Evolutionary conservation across 2,888 invertebrate species (phyloP).

Genomic region (Rhamnusium bicolor): DNA sequence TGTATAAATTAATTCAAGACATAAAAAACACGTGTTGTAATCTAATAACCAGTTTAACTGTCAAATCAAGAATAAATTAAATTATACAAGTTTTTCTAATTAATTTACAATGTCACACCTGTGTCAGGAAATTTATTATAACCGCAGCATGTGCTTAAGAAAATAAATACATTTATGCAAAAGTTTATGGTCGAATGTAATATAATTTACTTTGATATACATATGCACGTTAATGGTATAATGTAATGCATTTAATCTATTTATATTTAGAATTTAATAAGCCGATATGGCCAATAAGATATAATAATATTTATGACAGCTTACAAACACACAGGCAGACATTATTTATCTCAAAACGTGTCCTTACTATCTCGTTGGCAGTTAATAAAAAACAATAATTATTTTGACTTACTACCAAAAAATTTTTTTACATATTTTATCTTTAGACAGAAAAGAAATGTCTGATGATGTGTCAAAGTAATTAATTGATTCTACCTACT

Average conservation of each 20-base stretch:
- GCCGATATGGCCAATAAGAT: neutral
- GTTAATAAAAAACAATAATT: neutral
- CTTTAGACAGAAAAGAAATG: too few species aligned
- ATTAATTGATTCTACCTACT: too few species aligned
- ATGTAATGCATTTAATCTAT: neutral
- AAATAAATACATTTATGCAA: constrained; percentile 2
- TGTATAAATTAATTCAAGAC: constrained; percentile 32
- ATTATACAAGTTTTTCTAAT: constrained; percentile 45
- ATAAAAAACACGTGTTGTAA: constrained; percentile 47
- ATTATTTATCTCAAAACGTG: neutral
- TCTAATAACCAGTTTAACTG: constrained; percentile 45
- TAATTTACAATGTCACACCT: constrained; percentile 46
- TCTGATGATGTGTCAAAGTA: too few species aligned
- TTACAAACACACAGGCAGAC: neutral
- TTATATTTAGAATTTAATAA: neutral
- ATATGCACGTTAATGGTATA: neutral
- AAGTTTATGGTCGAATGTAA: constrained; percentile 1
- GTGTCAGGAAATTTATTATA: constrained; percentile 35
- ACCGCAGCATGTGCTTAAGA: constrained; percentile 6
- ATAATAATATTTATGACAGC: neutral
- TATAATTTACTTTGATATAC: constrained; percentile 9
- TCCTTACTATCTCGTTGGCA: neutral
- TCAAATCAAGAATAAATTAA: constrained; percentile 37
- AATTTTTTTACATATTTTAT: neutral
- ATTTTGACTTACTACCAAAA: neutral